phyloP scores from a whole-genome alignment of 2,888 invertebrate genomes.

The Thecophora atra region DNA sequence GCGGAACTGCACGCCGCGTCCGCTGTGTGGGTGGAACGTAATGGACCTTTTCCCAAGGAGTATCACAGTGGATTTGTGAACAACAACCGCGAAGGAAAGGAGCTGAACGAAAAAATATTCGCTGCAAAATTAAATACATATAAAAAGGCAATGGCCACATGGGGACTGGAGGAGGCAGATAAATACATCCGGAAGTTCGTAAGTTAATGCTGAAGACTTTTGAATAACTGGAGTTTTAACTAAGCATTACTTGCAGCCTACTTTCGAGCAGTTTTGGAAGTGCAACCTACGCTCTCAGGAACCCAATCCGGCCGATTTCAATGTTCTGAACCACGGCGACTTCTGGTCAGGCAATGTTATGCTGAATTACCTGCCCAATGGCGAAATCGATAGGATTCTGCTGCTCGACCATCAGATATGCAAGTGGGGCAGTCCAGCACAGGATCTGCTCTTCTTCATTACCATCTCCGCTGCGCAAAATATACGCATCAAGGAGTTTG shows the following conservation, averaged over 20 bases:
- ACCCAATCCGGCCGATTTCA: slow-evolving; percentile 48
- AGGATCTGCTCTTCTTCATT: slow-evolving; percentile 58
- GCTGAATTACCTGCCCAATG: slow-evolving; percentile 52
- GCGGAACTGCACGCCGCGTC: slow-evolving; percentile 63
- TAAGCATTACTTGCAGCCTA: slow-evolving; percentile 47
- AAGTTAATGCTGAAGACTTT: not conserved
- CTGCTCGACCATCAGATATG: slow-evolving; percentile 60
- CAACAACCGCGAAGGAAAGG: slow-evolving; percentile 31
- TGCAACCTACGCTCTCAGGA: slow-evolving; percentile 41
- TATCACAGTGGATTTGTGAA: slow-evolving; percentile 49
- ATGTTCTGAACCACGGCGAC: slow-evolving; percentile 59
- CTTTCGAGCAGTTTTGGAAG: slow-evolving; percentile 49
- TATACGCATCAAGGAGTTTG: slow-evolving; percentile 55
- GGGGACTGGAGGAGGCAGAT: slow-evolving; percentile 52
- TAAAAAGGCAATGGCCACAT: slow-evolving; percentile 50
- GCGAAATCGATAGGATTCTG: slow-evolving; percentile 49
- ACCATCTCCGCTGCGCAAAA: slow-evolving; percentile 52
- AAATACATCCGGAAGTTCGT: slow-evolving; percentile 53
- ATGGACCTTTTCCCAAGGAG: slow-evolving; percentile 51
- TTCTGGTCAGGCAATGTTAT: slow-evolving; percentile 62
- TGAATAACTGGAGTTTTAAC: not conserved
- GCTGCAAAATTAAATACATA: slow-evolving; percentile 26
- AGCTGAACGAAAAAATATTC: slow-evolving; percentile 11
- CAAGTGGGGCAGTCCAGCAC: slow-evolving; percentile 59
- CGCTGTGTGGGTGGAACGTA: slow-evolving; percentile 52